A percentile compares a stretch with the other conserved stretches of the same genome.
These are phyloP conservation scores for Urocyon cinereoargenteus DNA, from an alignment of 2,797 vertebrate species.

Conservation along the genomic window DNA sequence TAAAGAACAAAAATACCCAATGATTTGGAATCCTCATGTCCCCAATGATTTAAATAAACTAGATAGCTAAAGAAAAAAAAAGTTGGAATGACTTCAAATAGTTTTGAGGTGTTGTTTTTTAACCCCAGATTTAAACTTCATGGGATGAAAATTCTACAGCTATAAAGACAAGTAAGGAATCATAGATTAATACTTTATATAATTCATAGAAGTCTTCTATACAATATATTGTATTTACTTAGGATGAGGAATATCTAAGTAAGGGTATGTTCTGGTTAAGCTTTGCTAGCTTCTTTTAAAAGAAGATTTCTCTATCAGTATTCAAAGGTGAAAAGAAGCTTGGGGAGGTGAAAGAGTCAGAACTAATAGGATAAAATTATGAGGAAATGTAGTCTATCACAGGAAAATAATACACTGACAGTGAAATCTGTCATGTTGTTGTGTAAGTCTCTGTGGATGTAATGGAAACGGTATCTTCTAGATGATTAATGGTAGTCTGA, in stretches of 20 bases:
- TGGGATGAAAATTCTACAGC: background rate
- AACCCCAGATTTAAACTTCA: background rate
- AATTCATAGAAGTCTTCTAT: background rate
- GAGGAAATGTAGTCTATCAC: slow-evolving; percentile 49
- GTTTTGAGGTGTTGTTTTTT: slow-evolving; percentile 1
- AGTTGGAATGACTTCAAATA: background rate
- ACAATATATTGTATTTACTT: background rate
- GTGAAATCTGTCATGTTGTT: slow-evolving; percentile 65
- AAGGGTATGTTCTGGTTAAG: background rate
- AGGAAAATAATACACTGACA: slow-evolving; percentile 56
- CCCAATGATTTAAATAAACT: background rate
- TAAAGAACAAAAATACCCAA: background rate
- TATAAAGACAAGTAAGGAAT: slow-evolving; percentile 32
- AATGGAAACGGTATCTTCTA: slow-evolving; percentile 56
- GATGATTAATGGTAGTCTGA: slow-evolving; percentile 65
- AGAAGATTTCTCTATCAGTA: background rate
- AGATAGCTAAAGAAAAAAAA: background rate
- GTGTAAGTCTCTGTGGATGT: slow-evolving; percentile 40
- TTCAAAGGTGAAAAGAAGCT: background rate
- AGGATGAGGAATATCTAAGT: background rate
- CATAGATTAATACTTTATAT: background rate
- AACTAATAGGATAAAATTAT: slow-evolving; percentile 61
- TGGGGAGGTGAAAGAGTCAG: background rate
- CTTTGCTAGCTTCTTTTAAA: background rate
- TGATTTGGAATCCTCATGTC: background rate